These are phyloP conservation scores for Drosophila malerkotliana DNA, from an alignment of 1,140 invertebrate genomes.

Conservation along the genomic window DNA sequence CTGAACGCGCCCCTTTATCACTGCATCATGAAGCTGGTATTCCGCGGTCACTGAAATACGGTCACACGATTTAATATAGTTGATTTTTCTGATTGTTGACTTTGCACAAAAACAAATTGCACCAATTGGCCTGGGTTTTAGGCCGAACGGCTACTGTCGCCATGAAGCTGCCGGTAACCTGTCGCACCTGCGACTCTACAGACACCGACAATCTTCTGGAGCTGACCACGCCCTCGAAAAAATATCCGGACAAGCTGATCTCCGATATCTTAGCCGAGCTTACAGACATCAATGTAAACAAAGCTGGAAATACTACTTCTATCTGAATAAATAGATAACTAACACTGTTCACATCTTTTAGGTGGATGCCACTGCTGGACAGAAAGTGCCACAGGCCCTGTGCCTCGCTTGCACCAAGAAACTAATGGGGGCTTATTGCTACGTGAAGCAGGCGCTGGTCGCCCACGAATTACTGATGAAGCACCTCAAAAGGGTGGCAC, in stretches of 20 bases:
- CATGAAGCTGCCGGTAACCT: constrained; percentile 69
- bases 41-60: background rate
- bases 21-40: background rate
- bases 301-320: background rate
- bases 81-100: constrained; percentile 55
- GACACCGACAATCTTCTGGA: constrained; percentile 60
- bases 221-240: constrained; percentile 60
- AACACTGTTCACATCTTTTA: background rate
- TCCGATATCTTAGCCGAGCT: constrained; percentile 63
- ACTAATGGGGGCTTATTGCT: constrained; percentile 62
- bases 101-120: constrained; percentile 12
- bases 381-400: constrained; percentile 58
- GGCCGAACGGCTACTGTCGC: background rate
- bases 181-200: constrained; percentile 71
- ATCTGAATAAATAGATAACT: background rate
- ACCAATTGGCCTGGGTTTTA: constrained; percentile 5
- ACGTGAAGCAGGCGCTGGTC: constrained; percentile 59
- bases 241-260: constrained; percentile 65
- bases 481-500: constrained; percentile 27
- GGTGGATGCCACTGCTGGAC: constrained; percentile 25
- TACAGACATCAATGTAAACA: constrained; percentile 61
- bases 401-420: constrained; percentile 56
- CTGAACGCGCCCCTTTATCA: background rate
- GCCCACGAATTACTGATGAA: constrained; percentile 60
- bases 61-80: constrained; percentile 33